A percentile compares a stretch with the other conserved stretches of the same genome.
Conservation (phyloP, 2,797 vertebrate species). For the Eleutherodactylus coqui region DNA sequence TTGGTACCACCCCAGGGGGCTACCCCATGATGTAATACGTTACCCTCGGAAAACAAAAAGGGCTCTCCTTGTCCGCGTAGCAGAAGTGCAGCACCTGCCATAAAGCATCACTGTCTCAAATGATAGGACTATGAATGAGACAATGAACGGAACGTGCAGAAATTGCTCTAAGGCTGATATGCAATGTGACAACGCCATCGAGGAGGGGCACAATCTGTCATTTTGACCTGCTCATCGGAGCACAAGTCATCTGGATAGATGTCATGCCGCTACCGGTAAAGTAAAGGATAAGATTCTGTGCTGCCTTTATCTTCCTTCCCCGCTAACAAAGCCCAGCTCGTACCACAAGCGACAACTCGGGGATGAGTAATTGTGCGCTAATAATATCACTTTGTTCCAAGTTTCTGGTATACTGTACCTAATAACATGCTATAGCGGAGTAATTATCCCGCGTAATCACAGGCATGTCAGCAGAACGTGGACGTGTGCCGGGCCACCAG, state of each 20-base stretch:
- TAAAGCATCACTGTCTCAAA: too few relatives aligned
- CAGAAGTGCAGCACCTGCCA: too few relatives aligned
- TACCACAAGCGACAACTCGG: slow-evolving; percentile 11
- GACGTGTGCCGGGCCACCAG: background rate
- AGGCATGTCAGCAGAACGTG: slow-evolving; percentile 14
- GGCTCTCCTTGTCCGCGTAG: too few relatives aligned
- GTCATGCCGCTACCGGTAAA: background rate
- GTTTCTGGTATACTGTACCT: slow-evolving; percentile 36
- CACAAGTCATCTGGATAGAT: background rate
- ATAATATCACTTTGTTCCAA: slow-evolving; percentile 44
- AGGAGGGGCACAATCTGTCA: background rate
- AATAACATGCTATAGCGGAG: slow-evolving; percentile 32
- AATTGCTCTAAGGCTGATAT: too few relatives aligned
- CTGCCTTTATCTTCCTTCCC: slow-evolving; percentile 1
- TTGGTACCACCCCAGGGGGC: too few relatives aligned
- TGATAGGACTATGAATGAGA: too few relatives aligned
- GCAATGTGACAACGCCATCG: background rate
- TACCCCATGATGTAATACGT: too few relatives aligned
- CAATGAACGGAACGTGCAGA: too few relatives aligned
- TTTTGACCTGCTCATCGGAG: background rate
- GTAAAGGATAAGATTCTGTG: too few relatives aligned
- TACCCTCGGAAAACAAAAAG: too few relatives aligned
- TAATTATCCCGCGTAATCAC: slow-evolving; percentile 49
- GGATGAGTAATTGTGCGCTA: slow-evolving; percentile 42
- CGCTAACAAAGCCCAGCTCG: background rate